Percentiles rank a stretch among this genome's conserved stretches.
Conservation (phyloP, 2,797 vertebrate species). For the Enteromius mattozi region DNA sequence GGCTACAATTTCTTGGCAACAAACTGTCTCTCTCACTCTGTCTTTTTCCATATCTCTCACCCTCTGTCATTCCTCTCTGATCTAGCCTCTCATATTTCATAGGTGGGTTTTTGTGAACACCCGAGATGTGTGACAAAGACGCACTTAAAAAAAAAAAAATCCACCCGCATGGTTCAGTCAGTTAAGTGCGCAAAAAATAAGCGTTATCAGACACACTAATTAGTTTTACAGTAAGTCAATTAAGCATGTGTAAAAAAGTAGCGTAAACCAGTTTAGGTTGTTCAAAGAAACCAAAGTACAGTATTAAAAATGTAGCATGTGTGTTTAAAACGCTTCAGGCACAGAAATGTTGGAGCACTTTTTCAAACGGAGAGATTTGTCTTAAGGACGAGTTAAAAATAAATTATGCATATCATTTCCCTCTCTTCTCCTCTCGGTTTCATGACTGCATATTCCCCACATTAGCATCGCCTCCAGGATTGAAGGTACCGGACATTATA, state of each 20-base stretch:
- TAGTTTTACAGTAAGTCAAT: conserved; percentile 89
- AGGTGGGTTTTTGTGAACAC: conserved; percentile 30
- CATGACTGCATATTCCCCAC: conserved; percentile 45
- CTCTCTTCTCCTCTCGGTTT: conserved; percentile 71
- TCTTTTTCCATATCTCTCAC: conserved; percentile 11
- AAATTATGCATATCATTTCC: conserved; percentile 87
- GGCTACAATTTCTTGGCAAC: conserved; percentile 46
- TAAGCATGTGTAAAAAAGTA: conserved; percentile 86
- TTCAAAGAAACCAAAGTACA: conserved; percentile 88
- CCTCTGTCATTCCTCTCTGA: conserved; percentile 33
- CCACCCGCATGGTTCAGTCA: conserved; percentile 30
- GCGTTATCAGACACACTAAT: conserved; percentile 86
- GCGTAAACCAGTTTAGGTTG: conserved; percentile 87
- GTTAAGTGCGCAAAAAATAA: conserved; percentile 67
- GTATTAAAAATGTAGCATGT: conserved; percentile 90
- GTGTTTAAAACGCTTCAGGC: conserved; percentile 83
- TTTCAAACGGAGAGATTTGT: conserved; percentile 83
- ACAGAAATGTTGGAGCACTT: conserved; percentile 81
- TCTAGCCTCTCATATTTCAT: conserved; percentile 37
- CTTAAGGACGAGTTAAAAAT: conserved; percentile 86
- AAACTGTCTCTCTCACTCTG: conserved; percentile 5
- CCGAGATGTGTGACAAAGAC: conserved; percentile 37
- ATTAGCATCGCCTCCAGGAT: conserved; percentile 44
- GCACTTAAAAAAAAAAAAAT: not conserved
- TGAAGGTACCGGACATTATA: conserved; percentile 46